phyloP scores from a whole-genome alignment of 2,888 invertebrate species.

The Conchocele bisecta region DNA sequence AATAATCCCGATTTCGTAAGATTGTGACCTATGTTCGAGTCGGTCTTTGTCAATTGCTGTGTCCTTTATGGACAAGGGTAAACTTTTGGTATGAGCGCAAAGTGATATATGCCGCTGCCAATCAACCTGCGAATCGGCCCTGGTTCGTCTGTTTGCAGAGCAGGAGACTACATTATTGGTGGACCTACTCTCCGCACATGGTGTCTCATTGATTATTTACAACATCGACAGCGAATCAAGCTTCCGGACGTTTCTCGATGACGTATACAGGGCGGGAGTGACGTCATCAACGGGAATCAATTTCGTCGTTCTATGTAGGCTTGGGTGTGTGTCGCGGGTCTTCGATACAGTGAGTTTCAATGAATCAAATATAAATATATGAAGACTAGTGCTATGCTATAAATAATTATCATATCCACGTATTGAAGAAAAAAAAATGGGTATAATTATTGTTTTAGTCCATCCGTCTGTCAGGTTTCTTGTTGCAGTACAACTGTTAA shows the following conservation, averaged over 20 bases:
- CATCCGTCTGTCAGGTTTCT: too few species aligned
- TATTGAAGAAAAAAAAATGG: background rate
- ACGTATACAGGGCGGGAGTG: background rate
- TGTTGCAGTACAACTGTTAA: too few species aligned
- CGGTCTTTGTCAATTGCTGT: too few species aligned
- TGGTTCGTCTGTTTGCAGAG: background rate
- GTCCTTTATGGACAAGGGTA: too few species aligned
- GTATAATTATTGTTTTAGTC: background rate
- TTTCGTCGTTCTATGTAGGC: slow-evolving; percentile 33
- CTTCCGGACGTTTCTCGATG: background rate
- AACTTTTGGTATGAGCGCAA: too few species aligned
- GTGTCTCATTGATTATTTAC: background rate
- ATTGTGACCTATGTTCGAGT: too few species aligned
- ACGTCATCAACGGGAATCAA: slow-evolving; percentile 17
- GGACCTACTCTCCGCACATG: background rate
- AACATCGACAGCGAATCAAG: background rate
- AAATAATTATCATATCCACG: background rate
- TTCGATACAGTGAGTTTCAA: slow-evolving; percentile 25
- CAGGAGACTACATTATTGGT: background rate
- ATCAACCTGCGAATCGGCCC: too few species aligned
- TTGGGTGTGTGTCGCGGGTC: slow-evolving; percentile 24
- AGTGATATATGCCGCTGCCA: too few species aligned
- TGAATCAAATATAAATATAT: too few species aligned
- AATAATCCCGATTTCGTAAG: too few species aligned
- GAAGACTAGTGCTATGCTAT: too few species aligned